A percentile compares a stretch with the other conserved stretches of the same genome.
Conservation (phyloP, 2,888 invertebrate genomes). For the Selenia dentaria region DNA sequence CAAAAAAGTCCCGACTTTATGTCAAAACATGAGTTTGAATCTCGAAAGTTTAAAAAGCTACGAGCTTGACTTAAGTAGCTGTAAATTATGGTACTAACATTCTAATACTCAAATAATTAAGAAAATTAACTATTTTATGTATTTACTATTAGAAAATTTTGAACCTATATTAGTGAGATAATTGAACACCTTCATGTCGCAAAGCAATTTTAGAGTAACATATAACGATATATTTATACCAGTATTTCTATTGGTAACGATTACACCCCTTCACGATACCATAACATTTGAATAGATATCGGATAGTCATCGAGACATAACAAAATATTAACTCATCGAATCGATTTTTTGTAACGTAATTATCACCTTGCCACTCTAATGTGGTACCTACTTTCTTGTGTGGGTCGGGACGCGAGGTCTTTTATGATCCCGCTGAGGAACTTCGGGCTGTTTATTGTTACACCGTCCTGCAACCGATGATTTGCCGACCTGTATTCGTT, state of each 20-base stretch:
- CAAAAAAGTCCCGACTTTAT: no score
- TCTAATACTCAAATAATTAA: no score
- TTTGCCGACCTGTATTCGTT: constrained; percentile 39
- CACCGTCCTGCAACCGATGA: constrained; percentile 46
- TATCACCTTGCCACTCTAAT: constrained; percentile 80
- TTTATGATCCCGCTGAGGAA: constrained; percentile 68
- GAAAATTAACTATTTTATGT: no score
- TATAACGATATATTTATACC: no score
- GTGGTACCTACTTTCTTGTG: constrained; percentile 79
- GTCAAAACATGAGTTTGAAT: no score
- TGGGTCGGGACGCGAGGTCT: constrained; percentile 66
- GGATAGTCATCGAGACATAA: constrained; percentile 62
- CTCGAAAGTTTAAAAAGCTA: no score
- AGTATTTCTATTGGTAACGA: not conserved
- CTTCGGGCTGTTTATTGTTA: constrained; percentile 46
- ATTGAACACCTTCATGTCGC: no score
- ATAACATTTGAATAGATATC: constrained; percentile 57
- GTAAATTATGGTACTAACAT: no score
- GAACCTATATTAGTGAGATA: no score
- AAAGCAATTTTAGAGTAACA: no score
- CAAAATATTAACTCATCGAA: constrained; percentile 76
- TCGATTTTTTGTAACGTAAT: constrained; percentile 78
- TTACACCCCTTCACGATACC: constrained; percentile 15
- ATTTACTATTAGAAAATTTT: no score
- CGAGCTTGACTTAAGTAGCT: no score